Evolutionary conservation across 2,113 vertebrate genomes (phyloP).

Genomic region (Brachyhypopomus occidentalis): DNA sequence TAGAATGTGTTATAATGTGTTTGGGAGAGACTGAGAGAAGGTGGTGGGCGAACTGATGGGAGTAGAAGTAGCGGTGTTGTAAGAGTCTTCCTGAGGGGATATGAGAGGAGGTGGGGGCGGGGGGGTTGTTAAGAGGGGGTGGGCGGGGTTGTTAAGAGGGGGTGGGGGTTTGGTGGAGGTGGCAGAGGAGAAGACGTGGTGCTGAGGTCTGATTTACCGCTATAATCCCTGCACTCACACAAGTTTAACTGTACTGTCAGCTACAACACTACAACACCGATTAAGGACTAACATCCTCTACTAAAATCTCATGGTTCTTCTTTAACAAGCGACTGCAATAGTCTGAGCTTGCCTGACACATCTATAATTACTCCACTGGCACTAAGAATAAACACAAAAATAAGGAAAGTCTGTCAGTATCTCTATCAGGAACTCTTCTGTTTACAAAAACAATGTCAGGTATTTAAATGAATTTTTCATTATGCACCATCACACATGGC

Average conservation of each 20-base stretch:
- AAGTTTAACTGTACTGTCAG: background rate
- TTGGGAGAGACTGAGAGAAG: background rate
- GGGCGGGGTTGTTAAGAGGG: no score
- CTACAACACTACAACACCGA: background rate
- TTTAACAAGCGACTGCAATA: no score
- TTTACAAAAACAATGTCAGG: background rate
- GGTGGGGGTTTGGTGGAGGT: background rate
- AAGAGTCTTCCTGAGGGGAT: no score
- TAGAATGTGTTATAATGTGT: background rate
- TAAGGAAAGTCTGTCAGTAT: no score
- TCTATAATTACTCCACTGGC: no score
- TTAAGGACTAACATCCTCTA: background rate
- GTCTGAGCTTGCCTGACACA: no score
- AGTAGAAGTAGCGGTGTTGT: background rate
- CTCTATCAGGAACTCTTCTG: background rate
- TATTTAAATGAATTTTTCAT: background rate
- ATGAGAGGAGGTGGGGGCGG: background rate
- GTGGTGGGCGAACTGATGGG: background rate
- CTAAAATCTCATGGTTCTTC: no score
- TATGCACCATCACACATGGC: background rate
- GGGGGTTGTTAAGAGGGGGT: background rate
- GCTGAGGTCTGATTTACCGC: background rate
- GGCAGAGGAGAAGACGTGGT: background rate
- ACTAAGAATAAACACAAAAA: no score
- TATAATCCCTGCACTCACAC: conserved; percentile 6